A percentile compares a stretch with the other conserved stretches of the same genome.
phyloP scores from a whole-genome alignment of 1,140 invertebrate genomes.

The Augochlora pura region DNA sequence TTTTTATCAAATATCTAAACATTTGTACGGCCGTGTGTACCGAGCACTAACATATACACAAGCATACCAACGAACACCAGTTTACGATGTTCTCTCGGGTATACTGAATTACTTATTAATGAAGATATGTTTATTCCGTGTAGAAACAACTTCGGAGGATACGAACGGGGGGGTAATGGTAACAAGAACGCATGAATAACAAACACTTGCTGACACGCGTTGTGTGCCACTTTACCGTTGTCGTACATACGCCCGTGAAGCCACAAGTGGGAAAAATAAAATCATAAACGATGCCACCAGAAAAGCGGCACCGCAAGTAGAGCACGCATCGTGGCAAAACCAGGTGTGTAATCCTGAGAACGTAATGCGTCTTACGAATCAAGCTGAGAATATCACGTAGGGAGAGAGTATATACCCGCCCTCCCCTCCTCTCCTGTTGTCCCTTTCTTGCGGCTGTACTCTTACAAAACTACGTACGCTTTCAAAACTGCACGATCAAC shows the following conservation, averaged over 20 bases:
- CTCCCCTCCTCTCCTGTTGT: slow-evolving; percentile 43
- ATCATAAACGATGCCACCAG: slow-evolving; percentile 40
- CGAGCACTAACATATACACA: not conserved
- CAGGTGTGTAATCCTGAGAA: slow-evolving; percentile 58
- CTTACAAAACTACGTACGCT: slow-evolving; percentile 31
- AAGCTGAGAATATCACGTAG: slow-evolving; percentile 55
- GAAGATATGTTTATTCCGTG: not conserved
- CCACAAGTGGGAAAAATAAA: slow-evolving; percentile 38
- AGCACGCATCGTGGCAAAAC: slow-evolving; percentile 55
- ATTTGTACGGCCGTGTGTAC: not conserved
- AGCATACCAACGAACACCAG: not conserved
- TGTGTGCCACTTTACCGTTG: not conserved
- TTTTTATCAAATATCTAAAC: not conserved
- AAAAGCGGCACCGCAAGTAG: slow-evolving; percentile 53
- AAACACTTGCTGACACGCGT: not conserved
- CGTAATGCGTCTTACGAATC: slow-evolving; percentile 61
- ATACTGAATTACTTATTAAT: not conserved
- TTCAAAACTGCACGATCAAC: slow-evolving; percentile 37
- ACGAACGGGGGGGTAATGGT: not conserved
- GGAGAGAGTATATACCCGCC: slow-evolving; percentile 39
- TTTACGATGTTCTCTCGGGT: not conserved
- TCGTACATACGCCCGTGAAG: not conserved
- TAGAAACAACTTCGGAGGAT: not conserved
- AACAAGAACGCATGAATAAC: not conserved
- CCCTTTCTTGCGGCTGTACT: slow-evolving; percentile 33